These are phyloP conservation scores for Myotis pilosus DNA, from an alignment of 2,797 vertebrate genomes.

Conservation along the genomic window DNA sequence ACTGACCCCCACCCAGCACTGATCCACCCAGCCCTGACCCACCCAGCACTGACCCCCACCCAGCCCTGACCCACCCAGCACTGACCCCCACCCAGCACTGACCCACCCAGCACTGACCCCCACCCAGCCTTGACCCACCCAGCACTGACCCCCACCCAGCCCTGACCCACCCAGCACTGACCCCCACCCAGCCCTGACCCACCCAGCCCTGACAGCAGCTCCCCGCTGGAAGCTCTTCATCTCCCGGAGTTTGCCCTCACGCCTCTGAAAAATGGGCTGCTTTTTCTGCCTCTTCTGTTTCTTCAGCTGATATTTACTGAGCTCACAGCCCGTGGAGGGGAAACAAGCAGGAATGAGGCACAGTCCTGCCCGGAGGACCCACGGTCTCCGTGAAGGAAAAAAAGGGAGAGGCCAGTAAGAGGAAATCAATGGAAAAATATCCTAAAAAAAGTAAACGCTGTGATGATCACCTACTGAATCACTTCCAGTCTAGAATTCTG, in stretches of 20 bases:
- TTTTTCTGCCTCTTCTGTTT: neutral
- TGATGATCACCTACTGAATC: neutral
- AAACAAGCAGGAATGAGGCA: neutral
- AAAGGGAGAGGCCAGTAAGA: neutral
- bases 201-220: no score
- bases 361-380: neutral
- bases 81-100: no score
- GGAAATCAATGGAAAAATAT: neutral
- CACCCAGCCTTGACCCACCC: no score
- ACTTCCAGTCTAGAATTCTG: neutral
- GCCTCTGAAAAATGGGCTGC: neutral
- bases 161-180: no score
- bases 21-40: no score
- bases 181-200: no score
- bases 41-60: no score
- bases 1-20: no score
- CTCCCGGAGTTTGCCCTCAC: neutral
- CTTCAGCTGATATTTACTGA: neutral
- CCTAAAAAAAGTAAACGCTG: neutral
- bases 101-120: no score
- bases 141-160: no score
- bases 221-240: neutral
- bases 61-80: no score
- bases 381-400: neutral
- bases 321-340: neutral